A percentile compares a stretch with the other conserved stretches of the same genome.
These are phyloP conservation scores for Pyrgilauda ruficollis DNA, from an alignment of 2,113 vertebrate genomes.

Conservation along the genomic window DNA sequence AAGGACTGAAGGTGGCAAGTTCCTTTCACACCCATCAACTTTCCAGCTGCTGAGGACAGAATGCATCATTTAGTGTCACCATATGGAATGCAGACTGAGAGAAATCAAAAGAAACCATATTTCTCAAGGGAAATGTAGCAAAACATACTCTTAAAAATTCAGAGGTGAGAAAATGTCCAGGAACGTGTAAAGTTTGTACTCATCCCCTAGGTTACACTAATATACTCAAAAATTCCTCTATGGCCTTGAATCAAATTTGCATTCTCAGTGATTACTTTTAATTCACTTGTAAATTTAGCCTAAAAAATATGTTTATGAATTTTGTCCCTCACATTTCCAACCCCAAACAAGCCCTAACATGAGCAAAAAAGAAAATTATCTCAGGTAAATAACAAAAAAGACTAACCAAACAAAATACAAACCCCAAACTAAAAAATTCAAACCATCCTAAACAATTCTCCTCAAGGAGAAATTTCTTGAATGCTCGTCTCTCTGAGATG, in stretches of 20 bases:
- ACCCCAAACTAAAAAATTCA: not conserved
- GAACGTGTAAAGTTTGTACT: not conserved
- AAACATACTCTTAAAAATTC: not conserved
- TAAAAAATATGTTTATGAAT: fast-evolving
- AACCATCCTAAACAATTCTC: not conserved
- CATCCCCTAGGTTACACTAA: not conserved
- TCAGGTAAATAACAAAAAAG: not conserved
- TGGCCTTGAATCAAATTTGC: not conserved
- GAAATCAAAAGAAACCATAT: not conserved
- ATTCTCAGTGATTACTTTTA: not conserved
- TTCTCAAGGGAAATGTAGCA: not conserved
- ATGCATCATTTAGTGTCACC: not conserved
- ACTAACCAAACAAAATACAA: not conserved
- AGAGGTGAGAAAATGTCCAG: not conserved
- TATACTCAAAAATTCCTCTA: not conserved
- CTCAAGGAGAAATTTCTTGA: not conserved
- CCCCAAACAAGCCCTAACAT: not conserved
- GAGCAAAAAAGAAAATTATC: not conserved
- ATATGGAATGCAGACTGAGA: not conserved
- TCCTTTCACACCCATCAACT: not conserved
- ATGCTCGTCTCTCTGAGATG: not conserved
- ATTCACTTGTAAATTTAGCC: not conserved
- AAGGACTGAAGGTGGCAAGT: not conserved
- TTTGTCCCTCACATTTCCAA: not conserved
- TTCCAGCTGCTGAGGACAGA: not conserved